Conservation (phyloP, 1,140 invertebrate genomes). For the Eurytemora carolleeae region DNA sequence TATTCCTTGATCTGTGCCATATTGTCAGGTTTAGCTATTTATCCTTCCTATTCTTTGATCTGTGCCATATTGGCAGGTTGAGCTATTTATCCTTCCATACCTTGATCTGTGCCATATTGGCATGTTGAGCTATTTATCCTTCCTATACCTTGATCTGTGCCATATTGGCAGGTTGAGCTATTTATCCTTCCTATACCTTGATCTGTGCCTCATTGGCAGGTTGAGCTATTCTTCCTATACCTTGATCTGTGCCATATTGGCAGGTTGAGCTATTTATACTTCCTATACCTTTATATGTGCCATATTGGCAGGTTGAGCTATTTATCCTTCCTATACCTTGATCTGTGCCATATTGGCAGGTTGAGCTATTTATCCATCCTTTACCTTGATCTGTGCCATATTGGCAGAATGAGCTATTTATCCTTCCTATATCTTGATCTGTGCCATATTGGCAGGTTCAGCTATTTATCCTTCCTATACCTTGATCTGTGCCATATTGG, state of each 20-base stretch:
- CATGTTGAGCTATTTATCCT: no score
- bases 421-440: background rate
- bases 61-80: background rate
- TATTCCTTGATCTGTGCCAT: background rate
- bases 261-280: background rate
- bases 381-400: background rate
- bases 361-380: background rate
- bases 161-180: background rate
- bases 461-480: no score
- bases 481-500: background rate
- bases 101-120: background rate
- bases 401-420: background rate
- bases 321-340: background rate
- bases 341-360: background rate
- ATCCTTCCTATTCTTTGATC: background rate
- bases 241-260: background rate
- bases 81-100: background rate
- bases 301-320: background rate
- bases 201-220: background rate
- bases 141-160: background rate
- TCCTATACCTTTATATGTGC: background rate
- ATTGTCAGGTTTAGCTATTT: background rate
- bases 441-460: background rate
- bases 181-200: background rate
- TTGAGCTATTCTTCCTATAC: background rate